Evolutionary conservation across 1,140 invertebrate genomes (phyloP).

Genomic region (Hetaerina americana): DNA sequence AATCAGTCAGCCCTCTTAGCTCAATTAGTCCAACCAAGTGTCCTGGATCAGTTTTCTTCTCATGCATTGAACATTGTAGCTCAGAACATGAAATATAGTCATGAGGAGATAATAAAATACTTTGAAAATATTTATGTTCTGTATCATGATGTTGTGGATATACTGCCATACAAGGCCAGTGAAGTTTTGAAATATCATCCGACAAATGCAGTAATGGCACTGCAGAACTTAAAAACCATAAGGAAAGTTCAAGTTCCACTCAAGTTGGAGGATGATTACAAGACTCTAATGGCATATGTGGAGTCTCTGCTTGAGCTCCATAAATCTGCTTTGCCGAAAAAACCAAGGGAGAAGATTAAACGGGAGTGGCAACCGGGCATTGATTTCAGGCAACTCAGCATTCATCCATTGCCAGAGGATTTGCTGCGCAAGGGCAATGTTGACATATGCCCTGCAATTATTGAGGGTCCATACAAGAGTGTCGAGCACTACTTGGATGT

Average conservation of each 20-base stretch:
- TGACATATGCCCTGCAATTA: slow-evolving; percentile 43
- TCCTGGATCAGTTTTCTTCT: neutral
- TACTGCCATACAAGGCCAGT: neutral
- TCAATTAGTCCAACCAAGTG: neutral
- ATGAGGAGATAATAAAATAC: neutral
- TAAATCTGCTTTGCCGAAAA: neutral
- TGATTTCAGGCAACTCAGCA: neutral
- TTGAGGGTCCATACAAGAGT: slow-evolving; percentile 42
- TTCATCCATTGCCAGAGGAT: neutral
- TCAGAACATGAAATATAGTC: neutral
- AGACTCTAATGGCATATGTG: neutral
- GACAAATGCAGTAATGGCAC: neutral
- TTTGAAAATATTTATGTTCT: neutral
- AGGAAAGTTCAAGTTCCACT: neutral
- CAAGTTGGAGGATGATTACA: neutral
- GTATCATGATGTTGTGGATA: neutral
- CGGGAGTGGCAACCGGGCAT: neutral
- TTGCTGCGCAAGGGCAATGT: slow-evolving; percentile 11
- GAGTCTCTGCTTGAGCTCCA: neutral
- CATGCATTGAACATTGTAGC: neutral
- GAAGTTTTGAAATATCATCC: neutral
- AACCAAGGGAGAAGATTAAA: neutral
- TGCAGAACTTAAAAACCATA: neutral
- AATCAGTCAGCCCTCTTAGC: neutral
- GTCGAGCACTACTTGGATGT: slow-evolving; percentile 61